phyloP scores from a whole-genome alignment of 1,140 invertebrate genomes.

The Camponotus vicinus region DNA sequence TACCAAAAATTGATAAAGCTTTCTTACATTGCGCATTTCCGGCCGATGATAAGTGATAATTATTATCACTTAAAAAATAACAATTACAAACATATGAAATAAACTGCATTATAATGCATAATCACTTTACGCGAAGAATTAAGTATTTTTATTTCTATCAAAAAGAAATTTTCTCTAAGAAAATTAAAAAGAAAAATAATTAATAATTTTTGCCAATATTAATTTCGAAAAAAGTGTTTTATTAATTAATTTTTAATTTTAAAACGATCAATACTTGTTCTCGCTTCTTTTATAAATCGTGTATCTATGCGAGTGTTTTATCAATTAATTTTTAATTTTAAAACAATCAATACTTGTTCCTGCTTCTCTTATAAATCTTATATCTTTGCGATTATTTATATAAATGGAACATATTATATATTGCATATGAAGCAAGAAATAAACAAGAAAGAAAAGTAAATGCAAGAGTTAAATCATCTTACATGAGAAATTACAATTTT shows the following conservation, averaged over 20 bases:
- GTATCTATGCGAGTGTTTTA: not conserved
- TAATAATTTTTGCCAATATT: not conserved
- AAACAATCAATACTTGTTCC: not conserved
- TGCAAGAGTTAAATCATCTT: not conserved
- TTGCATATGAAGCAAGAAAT: not conserved
- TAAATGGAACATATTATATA: not conserved
- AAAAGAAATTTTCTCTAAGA: not conserved
- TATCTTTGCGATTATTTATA: not conserved
- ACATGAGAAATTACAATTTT: not conserved
- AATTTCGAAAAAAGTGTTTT: not conserved
- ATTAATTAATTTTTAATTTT: conserved; percentile 15
- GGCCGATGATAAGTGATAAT: conserved; percentile 52
- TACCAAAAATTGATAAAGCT: not conserved
- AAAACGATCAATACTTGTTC: not conserved
- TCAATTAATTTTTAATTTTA: conserved; percentile 15
- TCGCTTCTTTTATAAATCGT: not conserved
- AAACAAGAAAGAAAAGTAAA: not conserved
- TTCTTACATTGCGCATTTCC: conserved; percentile 3
- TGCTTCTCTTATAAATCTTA: not conserved
- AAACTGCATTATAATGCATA: not conserved
- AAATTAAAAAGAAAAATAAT: not conserved
- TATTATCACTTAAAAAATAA: not conserved
- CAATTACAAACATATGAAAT: not conserved
- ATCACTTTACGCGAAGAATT: not conserved
- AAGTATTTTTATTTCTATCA: not conserved